Evolutionary conservation across 2,888 invertebrate species (phyloP).

Genomic region (Meiosimyza decipiens): DNA sequence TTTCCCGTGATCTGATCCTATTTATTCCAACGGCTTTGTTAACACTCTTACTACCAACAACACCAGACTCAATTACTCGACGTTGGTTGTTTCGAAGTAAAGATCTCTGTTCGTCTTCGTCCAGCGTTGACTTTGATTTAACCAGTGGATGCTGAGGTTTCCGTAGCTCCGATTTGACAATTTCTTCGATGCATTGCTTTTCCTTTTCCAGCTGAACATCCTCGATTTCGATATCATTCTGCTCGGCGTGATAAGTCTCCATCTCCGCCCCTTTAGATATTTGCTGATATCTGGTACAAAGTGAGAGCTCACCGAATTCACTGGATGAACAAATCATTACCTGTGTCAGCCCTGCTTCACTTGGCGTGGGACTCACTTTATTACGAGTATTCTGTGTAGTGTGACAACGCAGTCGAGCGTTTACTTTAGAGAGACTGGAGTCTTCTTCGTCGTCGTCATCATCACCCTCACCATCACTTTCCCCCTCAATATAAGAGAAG

Average conservation of each 20-base stretch:
- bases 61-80: conserved; percentile 56
- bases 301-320: conserved; percentile 62
- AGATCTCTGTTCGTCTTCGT: conserved; percentile 62
- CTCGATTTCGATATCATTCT: conserved; percentile 58
- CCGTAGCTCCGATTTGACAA: conserved; percentile 58
- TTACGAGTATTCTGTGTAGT: conserved; percentile 44
- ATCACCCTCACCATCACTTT: conserved; percentile 65
- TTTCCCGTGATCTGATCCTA: conserved; percentile 44
- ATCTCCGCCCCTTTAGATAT: conserved; percentile 46
- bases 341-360: conserved; percentile 65
- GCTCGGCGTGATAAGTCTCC: conserved; percentile 31
- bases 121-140: conserved; percentile 61
- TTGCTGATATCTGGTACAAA: conserved; percentile 44
- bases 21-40: conserved; percentile 46
- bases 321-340: conserved; percentile 66
- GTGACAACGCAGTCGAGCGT: conserved; percentile 45
- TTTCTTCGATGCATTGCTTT: conserved; percentile 60
- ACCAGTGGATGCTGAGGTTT: conserved; percentile 54
- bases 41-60: conserved; percentile 61
- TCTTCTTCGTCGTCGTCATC: conserved; percentile 56
- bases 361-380: conserved; percentile 62
- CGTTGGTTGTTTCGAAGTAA: conserved; percentile 59
- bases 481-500: conserved; percentile 64
- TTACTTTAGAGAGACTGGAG: conserved; percentile 55
- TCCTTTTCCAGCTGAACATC: conserved; percentile 55